These are phyloP conservation scores for Drosophila testacea DNA, from an alignment of 2,888 invertebrate genomes.

Conservation along the genomic window DNA sequence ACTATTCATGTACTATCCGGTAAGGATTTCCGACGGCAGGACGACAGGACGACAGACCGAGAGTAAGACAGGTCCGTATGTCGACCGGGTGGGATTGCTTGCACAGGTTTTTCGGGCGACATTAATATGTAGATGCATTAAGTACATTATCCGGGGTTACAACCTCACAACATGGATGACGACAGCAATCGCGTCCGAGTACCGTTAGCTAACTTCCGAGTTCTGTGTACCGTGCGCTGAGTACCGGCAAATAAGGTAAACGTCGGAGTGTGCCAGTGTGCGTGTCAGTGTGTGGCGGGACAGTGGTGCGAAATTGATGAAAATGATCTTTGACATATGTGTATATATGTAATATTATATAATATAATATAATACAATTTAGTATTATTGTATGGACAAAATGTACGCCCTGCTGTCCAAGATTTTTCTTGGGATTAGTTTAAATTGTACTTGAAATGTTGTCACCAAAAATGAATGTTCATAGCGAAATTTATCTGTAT, in stretches of 20 bases:
- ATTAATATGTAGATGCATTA: conserved; percentile 84
- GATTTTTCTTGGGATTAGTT: too few relatives aligned
- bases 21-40: conserved; percentile 48
- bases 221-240: conserved; percentile 12
- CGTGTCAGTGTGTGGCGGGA: conserved; percentile 8
- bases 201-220: conserved; percentile 6
- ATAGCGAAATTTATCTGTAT: too few relatives aligned
- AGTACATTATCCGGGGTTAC: conserved; percentile 85
- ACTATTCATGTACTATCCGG: conserved; percentile 63
- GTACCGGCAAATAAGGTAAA: conserved; percentile 65
- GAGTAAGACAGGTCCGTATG: conserved; percentile 3
- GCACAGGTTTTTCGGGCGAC: conserved; percentile 75
- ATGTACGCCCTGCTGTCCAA: too few relatives aligned
- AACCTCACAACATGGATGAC: conserved; percentile 72
- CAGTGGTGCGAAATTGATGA: conserved; percentile 34
- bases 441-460: too few relatives aligned
- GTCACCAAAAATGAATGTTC: too few relatives aligned
- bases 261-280: conserved; percentile 37
- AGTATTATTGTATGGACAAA: too few relatives aligned
- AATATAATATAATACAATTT: too few relatives aligned
- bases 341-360: too few relatives aligned
- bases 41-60: conserved; percentile 9
- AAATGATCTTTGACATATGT: not conserved
- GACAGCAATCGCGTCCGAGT: conserved; percentile 36
- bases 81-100: conserved; percentile 19